phyloP scores from a whole-genome alignment of 2,113 vertebrate species.

The Phrynosoma blainvillii region DNA sequence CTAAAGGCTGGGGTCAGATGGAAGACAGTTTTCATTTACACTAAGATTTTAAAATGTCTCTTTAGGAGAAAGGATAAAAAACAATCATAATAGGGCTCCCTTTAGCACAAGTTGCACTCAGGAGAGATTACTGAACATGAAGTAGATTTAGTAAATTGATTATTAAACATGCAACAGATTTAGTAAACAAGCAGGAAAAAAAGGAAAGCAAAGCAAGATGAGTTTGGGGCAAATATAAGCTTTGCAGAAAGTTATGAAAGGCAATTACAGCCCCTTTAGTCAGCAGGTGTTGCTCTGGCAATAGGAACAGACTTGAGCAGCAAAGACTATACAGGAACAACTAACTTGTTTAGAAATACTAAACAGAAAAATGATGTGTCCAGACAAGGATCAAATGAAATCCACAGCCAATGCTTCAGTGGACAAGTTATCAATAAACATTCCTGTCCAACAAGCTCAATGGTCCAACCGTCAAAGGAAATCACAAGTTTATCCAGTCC shows the following conservation, averaged over 20 bases:
- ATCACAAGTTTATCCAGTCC: slow-evolving; percentile 21
- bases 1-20: not conserved
- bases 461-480: slow-evolving; percentile 13
- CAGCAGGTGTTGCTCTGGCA: slow-evolving; percentile 69
- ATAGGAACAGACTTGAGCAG: slow-evolving; percentile 39
- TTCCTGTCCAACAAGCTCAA: slow-evolving; percentile 27
- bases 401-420: not conserved
- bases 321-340: slow-evolving; percentile 38
- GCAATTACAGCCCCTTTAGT: slow-evolving; percentile 48
- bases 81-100: not conserved
- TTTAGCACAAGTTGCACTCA: not conserved
- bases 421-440: slow-evolving; percentile 36
- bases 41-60: not conserved
- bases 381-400: slow-evolving; percentile 17
- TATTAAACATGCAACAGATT: not conserved
- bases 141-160: not conserved
- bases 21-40: not conserved
- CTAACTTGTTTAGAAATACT: slow-evolving; percentile 36
- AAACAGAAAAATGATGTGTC: slow-evolving; percentile 26
- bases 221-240: not conserved
- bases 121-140: accelerated
- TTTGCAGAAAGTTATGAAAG: slow-evolving; percentile 25
- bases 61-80: not conserved
- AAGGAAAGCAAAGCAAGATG: not conserved
- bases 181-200: not conserved